A percentile compares a stretch with the other conserved stretches of the same genome.
These are phyloP conservation scores for Pachyramphus minor DNA, from an alignment of 2,113 vertebrate genomes.

Conservation along the genomic window DNA sequence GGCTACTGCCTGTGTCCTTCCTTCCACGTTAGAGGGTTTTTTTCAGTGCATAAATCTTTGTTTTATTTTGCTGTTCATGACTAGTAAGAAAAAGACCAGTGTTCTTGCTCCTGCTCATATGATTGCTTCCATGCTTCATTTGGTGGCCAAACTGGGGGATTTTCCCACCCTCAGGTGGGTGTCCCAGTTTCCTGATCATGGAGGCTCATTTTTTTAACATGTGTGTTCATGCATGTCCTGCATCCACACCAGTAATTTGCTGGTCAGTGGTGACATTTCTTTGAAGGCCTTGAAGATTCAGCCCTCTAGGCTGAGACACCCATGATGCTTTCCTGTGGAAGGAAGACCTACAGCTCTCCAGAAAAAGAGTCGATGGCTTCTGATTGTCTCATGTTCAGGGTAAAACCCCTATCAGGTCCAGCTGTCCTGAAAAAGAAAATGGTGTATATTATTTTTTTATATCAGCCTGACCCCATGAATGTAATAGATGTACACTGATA, in stretches of 20 bases:
- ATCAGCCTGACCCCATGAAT: neutral
- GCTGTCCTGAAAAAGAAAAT: neutral
- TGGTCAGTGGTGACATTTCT: neutral
- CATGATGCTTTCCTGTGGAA: neutral
- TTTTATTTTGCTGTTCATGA: neutral
- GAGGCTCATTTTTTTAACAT: neutral
- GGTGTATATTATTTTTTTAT: neutral
- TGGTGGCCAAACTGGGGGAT: neutral
- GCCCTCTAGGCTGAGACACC: neutral
- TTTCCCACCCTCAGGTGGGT: neutral
- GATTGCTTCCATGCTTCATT: neutral
- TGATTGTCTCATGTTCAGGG: neutral
- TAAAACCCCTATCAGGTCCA: neutral
- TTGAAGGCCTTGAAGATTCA: neutral
- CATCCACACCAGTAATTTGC: neutral
- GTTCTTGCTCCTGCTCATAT: neutral
- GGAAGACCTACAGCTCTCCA: neutral
- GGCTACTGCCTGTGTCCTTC: neutral
- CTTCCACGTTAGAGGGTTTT: neutral
- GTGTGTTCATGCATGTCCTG: fast-evolving
- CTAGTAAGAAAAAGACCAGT: neutral
- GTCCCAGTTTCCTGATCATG: neutral
- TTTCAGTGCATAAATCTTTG: neutral
- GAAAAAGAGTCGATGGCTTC: neutral
- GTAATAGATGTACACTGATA: neutral